A percentile compares a stretch with the other conserved stretches of the same genome.
These are phyloP conservation scores for Norana najaformis DNA, from an alignment of 2,888 invertebrate genomes.

Conservation along the genomic window DNA sequence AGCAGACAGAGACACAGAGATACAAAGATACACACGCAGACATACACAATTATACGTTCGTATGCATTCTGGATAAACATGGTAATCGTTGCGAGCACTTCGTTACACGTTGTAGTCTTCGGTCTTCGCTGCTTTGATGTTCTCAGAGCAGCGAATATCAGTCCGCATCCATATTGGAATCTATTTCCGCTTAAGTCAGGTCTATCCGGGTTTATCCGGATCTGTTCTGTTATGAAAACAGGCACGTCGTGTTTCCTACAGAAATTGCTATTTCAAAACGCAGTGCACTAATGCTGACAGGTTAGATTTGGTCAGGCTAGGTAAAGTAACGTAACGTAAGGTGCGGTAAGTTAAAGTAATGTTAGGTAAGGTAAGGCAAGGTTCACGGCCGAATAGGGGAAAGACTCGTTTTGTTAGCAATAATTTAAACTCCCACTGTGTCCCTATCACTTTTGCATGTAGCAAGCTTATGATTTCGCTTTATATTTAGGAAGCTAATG, in stretches of 20 bases:
- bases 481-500: neutral
- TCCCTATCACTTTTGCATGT: neutral
- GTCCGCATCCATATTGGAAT: conserved; percentile 5
- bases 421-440: neutral
- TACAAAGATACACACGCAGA: neutral
- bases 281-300: neutral
- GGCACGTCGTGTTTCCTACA: neutral
- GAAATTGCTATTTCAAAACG: neutral
- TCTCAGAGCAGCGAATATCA: neutral
- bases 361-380: too few relatives aligned
- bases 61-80: neutral
- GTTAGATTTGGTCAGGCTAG: neutral
- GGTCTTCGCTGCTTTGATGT: neutral
- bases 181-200: neutral
- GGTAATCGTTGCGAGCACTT: neutral
- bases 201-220: neutral
- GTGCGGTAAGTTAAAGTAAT: too few relatives aligned
- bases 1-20: neutral
- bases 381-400: too few relatives aligned
- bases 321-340: neutral
- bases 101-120: neutral
- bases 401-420: neutral
- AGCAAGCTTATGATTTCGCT: neutral
- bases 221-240: neutral
- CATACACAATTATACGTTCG: neutral